Evolutionary conservation across 2,888 invertebrate species (phyloP), one percentile per base, ranked within the genome.

Genomic region (Tetragonisca angustula): DNA sequence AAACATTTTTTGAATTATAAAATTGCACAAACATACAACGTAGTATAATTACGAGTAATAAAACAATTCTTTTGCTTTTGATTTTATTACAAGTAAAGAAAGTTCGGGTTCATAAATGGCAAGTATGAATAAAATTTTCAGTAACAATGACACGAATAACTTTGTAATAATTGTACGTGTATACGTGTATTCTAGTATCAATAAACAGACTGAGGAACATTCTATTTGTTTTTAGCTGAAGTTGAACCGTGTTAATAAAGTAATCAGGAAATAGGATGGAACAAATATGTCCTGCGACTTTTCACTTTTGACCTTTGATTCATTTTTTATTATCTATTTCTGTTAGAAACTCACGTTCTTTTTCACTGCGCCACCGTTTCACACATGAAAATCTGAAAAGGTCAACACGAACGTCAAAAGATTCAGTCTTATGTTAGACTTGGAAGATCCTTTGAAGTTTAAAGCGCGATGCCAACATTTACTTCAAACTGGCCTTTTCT

Each of bases 321-420:
- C 32, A 62, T 62, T 62, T 32, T 32, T 62, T 21, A 4, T 32
- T 24, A 32, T 21, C 62, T 62, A 62, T 62, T 62, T 32, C 15
- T 4, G 62, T 62, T 19, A 19, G 19, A 24, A 62, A 24, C 62
- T 62, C 32, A 32, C 62, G 32, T 59, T 59, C n/a, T 4, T 62
- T 32, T 32, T 19, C 32, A 6, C 11, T n/a, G 5, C 5, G 5
- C 5, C n/a, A n/a, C 5, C 56, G n/a, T 59, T 59, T 13, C n/a
- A 59, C n/a, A 13, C n/a, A 15, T 59, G 56, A 59, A 59, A 59
- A 59, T 5, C 56, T 15, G 56, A 1, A 59, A 59, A 59, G 56
- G 56, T 59, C 56, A 59, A 59, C 56, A 15, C 56, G 56, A 59
- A n/a, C 56, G 56, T 59, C 56, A 24, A 59, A 43, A 59, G n/a